Conservation (phyloP, 2,113 vertebrate species). For the Albula glossodonta region DNA sequence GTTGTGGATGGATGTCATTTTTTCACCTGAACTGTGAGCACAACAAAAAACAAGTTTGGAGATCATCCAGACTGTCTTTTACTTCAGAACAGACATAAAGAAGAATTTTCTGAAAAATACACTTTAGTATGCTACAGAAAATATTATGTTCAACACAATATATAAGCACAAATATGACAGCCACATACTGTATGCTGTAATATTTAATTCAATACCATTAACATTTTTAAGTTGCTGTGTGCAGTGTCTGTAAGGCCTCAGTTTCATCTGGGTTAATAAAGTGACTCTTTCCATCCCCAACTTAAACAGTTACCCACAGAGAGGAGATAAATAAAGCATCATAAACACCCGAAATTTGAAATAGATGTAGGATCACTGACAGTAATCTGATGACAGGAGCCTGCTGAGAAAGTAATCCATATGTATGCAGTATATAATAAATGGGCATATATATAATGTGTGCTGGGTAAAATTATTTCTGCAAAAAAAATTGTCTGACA, state of each 20-base stretch:
- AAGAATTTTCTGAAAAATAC: neutral
- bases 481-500: neutral
- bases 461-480: neutral
- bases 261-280: no score
- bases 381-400: neutral
- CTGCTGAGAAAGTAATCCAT: neutral
- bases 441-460: neutral
- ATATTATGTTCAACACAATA: neutral
- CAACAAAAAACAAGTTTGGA: neutral
- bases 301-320: neutral
- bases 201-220: no score
- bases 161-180: neutral
- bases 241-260: no score
- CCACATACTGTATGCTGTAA: no score
- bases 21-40: neutral
- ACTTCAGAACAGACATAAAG: neutral
- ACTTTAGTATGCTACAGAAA: neutral
- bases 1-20: neutral
- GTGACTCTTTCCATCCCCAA: no score
- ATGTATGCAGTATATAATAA: neutral
- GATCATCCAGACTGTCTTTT: neutral
- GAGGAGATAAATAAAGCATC: neutral
- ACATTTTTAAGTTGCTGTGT: no score
- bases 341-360: neutral
- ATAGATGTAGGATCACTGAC: neutral